Conservation (phyloP, 2,888 invertebrate species). For the Ophion ellenae region DNA sequence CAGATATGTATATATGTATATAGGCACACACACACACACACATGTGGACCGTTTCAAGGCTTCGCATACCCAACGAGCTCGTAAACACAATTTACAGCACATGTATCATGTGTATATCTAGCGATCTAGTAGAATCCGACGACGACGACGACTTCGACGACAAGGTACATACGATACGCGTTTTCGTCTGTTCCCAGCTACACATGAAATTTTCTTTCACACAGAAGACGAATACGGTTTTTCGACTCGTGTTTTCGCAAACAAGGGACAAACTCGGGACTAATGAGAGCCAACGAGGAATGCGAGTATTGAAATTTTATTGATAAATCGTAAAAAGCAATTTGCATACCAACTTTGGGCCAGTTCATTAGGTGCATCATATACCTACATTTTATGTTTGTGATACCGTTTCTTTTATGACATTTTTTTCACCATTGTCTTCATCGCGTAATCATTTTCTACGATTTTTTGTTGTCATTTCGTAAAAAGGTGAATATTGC, state of each 20-base stretch:
- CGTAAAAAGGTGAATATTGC: too few species aligned
- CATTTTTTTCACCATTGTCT: background rate
- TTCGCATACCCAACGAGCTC: conserved; percentile 31
- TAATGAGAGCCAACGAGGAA: conserved; percentile 22
- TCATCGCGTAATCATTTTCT: background rate
- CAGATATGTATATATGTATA: too few species aligned
- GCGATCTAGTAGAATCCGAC: conserved; percentile 22
- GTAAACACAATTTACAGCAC: conserved; percentile 43
- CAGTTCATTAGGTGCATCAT: background rate
- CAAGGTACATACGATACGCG: conserved; percentile 36
- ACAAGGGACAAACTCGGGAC: conserved; percentile 12
- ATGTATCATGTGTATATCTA: conserved; percentile 38
- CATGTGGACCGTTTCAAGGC: conserved; percentile 38
- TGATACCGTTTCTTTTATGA: background rate
- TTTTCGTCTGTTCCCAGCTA: conserved; percentile 35
- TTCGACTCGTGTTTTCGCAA: conserved; percentile 14
- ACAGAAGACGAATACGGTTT: conserved; percentile 25
- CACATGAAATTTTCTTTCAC: conserved; percentile 59
- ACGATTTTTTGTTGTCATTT: background rate
- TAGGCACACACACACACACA: background rate
- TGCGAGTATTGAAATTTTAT: conserved; percentile 22
- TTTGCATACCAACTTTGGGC: conserved; percentile 56
- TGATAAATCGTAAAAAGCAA: conserved; percentile 78
- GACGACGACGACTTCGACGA: background rate
- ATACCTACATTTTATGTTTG: background rate